Percentiles rank a stretch among this genome's conserved stretches.
Conservation (phyloP, 1,140 invertebrate species). For the Ceratina calcarata region DNA sequence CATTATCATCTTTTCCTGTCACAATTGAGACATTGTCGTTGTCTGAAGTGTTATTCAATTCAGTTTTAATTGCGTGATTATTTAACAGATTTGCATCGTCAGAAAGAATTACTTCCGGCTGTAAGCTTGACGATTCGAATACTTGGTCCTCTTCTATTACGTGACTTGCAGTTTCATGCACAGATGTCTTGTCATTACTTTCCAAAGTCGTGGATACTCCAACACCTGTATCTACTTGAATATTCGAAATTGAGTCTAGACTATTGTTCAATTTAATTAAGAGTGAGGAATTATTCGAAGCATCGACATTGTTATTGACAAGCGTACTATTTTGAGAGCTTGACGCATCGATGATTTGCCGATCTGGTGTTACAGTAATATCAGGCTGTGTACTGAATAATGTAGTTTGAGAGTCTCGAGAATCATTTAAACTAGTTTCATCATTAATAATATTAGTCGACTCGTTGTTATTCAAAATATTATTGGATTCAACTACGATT, state of each 20-base stretch:
- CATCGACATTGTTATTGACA: too few relatives aligned
- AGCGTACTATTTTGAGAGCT: too few relatives aligned
- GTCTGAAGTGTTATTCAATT: neutral
- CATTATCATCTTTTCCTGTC: neutral
- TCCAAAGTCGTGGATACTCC: too few relatives aligned
- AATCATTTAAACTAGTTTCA: neutral
- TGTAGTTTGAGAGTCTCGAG: too few relatives aligned
- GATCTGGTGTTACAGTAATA: too few relatives aligned
- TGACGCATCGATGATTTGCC: too few relatives aligned
- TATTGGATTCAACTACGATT: neutral
- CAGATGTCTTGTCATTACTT: too few relatives aligned
- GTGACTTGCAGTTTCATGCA: neutral
- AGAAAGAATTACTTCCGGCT: neutral
- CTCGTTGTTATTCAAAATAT: neutral
- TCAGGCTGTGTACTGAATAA: too few relatives aligned
- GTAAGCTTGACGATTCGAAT: neutral
- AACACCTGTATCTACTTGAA: too few relatives aligned
- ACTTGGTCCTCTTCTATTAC: neutral
- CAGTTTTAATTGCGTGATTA: neutral
- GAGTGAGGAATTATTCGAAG: too few relatives aligned
- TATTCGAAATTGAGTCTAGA: too few relatives aligned
- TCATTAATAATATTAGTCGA: neutral
- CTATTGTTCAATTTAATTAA: too few relatives aligned
- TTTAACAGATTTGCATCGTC: neutral
- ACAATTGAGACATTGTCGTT: neutral